Conservation (phyloP, 2,888 invertebrate genomes). For the Noctua pronuba region DNA sequence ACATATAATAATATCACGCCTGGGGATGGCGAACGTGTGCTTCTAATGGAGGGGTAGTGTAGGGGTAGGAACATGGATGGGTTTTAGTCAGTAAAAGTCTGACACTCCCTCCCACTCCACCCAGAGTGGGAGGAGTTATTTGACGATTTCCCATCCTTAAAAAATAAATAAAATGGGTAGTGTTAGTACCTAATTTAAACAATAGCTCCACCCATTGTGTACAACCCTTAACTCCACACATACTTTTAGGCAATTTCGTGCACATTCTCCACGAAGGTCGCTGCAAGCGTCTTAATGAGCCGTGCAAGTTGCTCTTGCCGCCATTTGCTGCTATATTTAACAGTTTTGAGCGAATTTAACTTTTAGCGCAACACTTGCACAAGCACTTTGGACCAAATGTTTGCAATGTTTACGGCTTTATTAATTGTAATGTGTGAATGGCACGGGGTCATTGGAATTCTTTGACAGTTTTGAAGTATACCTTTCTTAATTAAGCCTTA, state of each 20-base stretch:
- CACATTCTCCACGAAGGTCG: conserved; percentile 66
- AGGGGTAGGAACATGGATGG: too few species aligned
- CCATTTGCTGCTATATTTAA: conserved; percentile 8
- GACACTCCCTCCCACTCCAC: too few species aligned
- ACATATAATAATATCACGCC: not conserved
- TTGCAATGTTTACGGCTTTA: conserved; percentile 52
- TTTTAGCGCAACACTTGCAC: conserved; percentile 56
- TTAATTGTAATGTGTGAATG: conserved; percentile 46
- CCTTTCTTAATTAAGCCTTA: not conserved
- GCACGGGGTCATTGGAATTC: conserved; percentile 31
- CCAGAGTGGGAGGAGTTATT: too few species aligned
- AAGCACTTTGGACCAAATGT: conserved; percentile 37
- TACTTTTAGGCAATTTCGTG: conserved; percentile 49
- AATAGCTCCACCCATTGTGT: not conserved
- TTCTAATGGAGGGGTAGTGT: too few species aligned
- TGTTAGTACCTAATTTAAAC: not conserved
- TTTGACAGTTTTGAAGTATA: not conserved
- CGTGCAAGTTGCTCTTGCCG: conserved; percentile 32
- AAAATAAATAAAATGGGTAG: too few species aligned
- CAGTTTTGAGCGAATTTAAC: conserved; percentile 58
- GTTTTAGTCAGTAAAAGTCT: too few species aligned
- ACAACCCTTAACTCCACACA: conserved; percentile 13
- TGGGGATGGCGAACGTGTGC: too few species aligned
- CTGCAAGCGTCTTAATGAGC: conserved; percentile 56
- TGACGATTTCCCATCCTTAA: too few species aligned